Base-by-base conservation (phyloP, 2,797 vertebrate genomes). In the Myotis myotis region DNA sequence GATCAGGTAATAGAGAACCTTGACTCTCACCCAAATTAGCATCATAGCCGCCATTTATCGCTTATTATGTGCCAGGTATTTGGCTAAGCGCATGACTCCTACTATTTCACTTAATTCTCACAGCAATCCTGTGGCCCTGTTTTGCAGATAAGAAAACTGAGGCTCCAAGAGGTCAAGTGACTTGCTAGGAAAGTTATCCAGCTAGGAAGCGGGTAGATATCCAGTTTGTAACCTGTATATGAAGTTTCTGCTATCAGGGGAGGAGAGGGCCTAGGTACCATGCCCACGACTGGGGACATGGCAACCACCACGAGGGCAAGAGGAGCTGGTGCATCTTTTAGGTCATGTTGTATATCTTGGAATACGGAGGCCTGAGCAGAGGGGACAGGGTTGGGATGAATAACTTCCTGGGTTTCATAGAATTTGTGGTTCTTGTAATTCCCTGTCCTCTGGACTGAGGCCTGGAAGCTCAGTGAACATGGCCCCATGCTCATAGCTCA, bases 161-260 rank as follows among this genome's bases (percentile, higher is more conserved):
- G 38, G 55, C 44, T 84, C 78, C 60, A 70, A 93, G 19, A 85
- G 49, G 49, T 85, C n/a, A 51, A 68, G n/a, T 93, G 89, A 85
- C n/a, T 44, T 75, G 28, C 47, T 55, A 62, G 60, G 55, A 72
- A n/a, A 66, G n/a, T 36, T 80, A 76, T 71, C 25, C 5, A 85
- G 72, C 22, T 55, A 93, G 80, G 57, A 89, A 88, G 89, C 41
- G 47, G 74, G 10, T 3, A 75, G 57, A 51, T 44, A 22, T 16
- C 47, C 6, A 53, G 85, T 72, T 57, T 57, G 51, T 30, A 38
- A 51, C 22, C 55, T 66, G 0, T 57, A 23, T 16, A 8, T 53
- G 57, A 49, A 72, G 66, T 20, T 87, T n/a, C 19, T 36, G 49
- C 51, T 11, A 20, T 44, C 38, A 47, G 7, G n/a, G 38, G 51